A percentile compares a stretch with the other conserved stretches of the same genome.
Conservation (phyloP, 2,113 vertebrate species). For the Macquaria ambigua region DNA sequence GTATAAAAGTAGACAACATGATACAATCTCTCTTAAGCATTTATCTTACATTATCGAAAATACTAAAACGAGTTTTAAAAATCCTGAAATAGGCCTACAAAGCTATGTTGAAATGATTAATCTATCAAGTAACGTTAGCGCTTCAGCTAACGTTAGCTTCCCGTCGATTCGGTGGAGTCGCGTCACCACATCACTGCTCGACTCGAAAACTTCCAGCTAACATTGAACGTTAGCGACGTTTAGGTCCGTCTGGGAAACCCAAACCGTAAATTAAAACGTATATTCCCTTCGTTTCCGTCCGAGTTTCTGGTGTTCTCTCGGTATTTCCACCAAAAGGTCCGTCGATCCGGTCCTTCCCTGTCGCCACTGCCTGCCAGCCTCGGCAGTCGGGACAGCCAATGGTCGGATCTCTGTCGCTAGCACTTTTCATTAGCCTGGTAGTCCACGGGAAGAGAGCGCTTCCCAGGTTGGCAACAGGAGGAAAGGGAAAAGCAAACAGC, state of each 20-base stretch:
- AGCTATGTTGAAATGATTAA: slow-evolving; percentile 31
- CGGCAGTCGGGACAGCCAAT: slow-evolving; percentile 77
- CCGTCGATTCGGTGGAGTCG: slow-evolving; percentile 66
- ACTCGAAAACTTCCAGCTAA: slow-evolving; percentile 64
- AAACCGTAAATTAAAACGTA: background rate
- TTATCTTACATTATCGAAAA: background rate
- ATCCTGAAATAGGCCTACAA: slow-evolving; percentile 1
- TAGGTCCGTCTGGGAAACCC: slow-evolving; percentile 15
- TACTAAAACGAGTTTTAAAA: slow-evolving; percentile 3
- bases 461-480: slow-evolving; percentile 47
- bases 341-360: slow-evolving; percentile 52
- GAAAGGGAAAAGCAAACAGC: slow-evolving; percentile 3
- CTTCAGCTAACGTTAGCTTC: slow-evolving; percentile 72
- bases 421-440: slow-evolving; percentile 38
- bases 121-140: slow-evolving; percentile 55
- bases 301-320: background rate
- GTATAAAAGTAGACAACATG: slow-evolving; percentile 48
- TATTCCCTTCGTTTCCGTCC: slow-evolving; percentile 28
- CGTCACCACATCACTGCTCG: slow-evolving; percentile 78
- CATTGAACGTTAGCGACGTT: slow-evolving; percentile 18
- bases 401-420: slow-evolving; percentile 37
- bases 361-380: slow-evolving; percentile 73
- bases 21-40: background rate
- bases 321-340: slow-evolving; percentile 38
- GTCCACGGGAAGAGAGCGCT: slow-evolving; percentile 41